phyloP scores from a whole-genome alignment of 2,888 invertebrate species.

The Campoplex nolae region DNA sequence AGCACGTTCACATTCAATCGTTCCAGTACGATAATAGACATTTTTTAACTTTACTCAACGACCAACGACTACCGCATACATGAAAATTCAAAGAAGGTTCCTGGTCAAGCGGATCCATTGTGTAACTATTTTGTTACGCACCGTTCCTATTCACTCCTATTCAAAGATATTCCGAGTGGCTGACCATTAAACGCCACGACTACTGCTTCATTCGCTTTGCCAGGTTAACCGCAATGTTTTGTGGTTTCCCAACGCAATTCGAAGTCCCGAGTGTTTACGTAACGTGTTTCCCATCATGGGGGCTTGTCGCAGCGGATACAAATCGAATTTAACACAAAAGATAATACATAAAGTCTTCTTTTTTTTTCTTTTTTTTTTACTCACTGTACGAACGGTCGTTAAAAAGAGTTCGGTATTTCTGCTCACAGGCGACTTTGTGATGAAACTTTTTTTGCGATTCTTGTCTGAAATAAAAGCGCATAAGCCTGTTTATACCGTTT shows the following conservation, averaged over 20 bases:
- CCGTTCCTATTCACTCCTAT: slow-evolving; percentile 34
- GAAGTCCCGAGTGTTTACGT: neutral
- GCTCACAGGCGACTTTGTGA: neutral
- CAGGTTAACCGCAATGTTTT: slow-evolving; percentile 29
- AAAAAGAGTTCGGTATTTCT: neutral
- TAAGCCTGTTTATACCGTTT: neutral
- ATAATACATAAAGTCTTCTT: neutral
- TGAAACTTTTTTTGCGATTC: neutral
- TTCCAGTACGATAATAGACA: neutral
- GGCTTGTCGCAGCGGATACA: neutral
- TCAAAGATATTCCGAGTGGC: slow-evolving; percentile 29
- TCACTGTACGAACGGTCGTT: too few species aligned
- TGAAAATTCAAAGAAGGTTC: slow-evolving; percentile 12
- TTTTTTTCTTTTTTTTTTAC: neutral
- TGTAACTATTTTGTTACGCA: slow-evolving; percentile 23
- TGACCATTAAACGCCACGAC: slow-evolving; percentile 51
- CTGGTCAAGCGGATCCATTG: slow-evolving; percentile 4
- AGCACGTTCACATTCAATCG: neutral
- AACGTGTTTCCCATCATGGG: neutral
- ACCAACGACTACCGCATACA: neutral
- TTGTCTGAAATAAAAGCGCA: neutral
- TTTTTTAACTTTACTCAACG: neutral
- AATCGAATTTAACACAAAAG: neutral
- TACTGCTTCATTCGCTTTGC: slow-evolving; percentile 18
- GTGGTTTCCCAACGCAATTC: slow-evolving; percentile 4